A percentile compares a stretch with the other conserved stretches of the same genome.
These are phyloP conservation scores for Xiphophorus couchianus DNA, from an alignment of 2,113 vertebrate species.

Conservation along the genomic window DNA sequence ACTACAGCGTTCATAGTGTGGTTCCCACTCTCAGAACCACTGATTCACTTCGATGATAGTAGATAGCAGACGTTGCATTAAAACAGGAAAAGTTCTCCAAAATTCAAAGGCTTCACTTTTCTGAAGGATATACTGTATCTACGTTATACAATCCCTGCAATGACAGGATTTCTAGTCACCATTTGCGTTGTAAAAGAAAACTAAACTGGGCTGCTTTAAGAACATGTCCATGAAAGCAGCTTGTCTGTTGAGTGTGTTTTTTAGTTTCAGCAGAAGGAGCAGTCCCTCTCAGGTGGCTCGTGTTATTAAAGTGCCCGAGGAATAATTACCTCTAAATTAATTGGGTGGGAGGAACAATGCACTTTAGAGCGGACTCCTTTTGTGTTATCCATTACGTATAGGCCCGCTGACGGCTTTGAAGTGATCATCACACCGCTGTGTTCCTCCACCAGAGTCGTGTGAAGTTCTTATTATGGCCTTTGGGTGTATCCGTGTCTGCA, in stretches of 20 bases:
- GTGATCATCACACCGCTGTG: conserved; percentile 53
- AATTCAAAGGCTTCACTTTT: not conserved
- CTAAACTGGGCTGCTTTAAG: no score
- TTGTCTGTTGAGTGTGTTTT: conserved; percentile 29
- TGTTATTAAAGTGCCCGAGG: conserved; percentile 56
- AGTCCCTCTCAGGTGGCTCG: conserved; percentile 37
- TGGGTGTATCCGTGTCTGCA: conserved; percentile 53
- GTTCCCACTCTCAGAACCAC: no score
- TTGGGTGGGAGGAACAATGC: conserved; percentile 61
- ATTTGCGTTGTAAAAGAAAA: no score
- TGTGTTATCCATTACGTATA: conserved; percentile 71
- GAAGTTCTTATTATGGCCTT: conserved; percentile 64
- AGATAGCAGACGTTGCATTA: not conserved
- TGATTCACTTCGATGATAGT: not conserved
- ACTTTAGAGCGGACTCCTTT: conserved; percentile 49
- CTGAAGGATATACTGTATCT: not conserved
- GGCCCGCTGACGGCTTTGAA: conserved; percentile 62
- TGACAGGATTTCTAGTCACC: no score
- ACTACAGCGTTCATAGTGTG: not conserved
- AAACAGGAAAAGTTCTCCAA: no score
- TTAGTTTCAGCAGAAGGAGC: conserved; percentile 38
- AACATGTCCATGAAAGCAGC: not conserved
- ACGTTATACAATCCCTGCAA: not conserved
- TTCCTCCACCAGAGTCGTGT: conserved; percentile 52
- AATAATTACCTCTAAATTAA: conserved; percentile 73